Base-by-base conservation (phyloP, 2,888 invertebrate species). In the Malthinus flaveolus region DNA sequence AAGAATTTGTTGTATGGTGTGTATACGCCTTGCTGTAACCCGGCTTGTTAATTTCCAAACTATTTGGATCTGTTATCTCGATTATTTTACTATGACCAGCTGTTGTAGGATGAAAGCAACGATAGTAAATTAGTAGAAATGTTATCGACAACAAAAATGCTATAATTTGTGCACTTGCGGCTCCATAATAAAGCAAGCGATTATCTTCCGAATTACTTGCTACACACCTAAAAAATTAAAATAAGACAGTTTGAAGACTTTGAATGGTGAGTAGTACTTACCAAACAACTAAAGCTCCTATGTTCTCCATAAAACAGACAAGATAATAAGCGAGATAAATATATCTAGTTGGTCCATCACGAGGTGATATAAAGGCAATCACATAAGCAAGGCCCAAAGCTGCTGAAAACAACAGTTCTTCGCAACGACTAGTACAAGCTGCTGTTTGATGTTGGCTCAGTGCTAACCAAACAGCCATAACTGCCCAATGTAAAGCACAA, bases 371-470 rank as follows among this genome's bases (percentile, higher is more conserved):
- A 72, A 83, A 85, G 44, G 84, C 83, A 66, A 86, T 79, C 13
- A 86, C 80, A 71, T 85, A 84, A 1, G 85, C 84, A 59, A 83
- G 78, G 3, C 84, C 85, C 59, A 85, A 76, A 33, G 84, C 81
- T 48, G 81, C 73, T 56, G 83, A 83, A 47, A 84, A 68, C 15
- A 79, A 65, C 15, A 80, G 52, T 63, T 80, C 79, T 64, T 80
- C 80, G 64, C 80, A 80, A 49, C 78, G 72, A 59, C 73, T 79
- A 49, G 74, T 73, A 61, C 80, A 78, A 68, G 82, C 75, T 71
- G 82, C 74, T 0, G 79, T 76, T 56, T 78, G 76, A 49, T 79
- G 78, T 50, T 79, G 78, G 1, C 79, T 77, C 8, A 81, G 67
- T 4, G 82, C 77, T 13, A 86, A 73, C 84, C 85, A 85, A 7